Conservation (phyloP, 2,888 invertebrate genomes). For the Camptogramma bilineatum region DNA sequence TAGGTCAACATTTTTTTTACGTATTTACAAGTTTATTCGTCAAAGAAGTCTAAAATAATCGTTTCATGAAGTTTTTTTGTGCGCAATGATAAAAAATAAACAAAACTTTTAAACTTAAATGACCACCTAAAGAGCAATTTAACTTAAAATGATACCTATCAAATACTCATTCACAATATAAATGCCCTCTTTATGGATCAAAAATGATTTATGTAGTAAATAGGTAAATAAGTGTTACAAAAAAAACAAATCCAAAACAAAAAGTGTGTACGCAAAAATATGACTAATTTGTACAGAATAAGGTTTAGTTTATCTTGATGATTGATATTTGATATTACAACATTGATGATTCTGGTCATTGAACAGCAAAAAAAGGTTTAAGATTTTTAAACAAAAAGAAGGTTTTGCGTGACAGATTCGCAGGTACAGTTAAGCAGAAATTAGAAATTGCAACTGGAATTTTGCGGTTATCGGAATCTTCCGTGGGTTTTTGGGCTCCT, state of each 20-base stretch:
- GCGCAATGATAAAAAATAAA: too few relatives aligned
- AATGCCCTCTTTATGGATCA: background rate
- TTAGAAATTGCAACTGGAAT: too few relatives aligned
- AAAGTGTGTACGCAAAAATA: background rate
- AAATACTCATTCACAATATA: too few relatives aligned
- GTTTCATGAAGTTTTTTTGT: too few relatives aligned
- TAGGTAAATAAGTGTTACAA: background rate
- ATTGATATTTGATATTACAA: background rate
- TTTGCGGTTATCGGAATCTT: too few relatives aligned
- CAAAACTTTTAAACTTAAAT: too few relatives aligned
- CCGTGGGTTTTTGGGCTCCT: too few relatives aligned
- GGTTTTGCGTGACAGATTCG: constrained; percentile 23
- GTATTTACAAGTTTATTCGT: too few relatives aligned
- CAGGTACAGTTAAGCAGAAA: background rate
- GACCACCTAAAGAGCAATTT: too few relatives aligned
- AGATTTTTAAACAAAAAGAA: constrained; percentile 20
- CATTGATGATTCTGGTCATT: constrained; percentile 11
- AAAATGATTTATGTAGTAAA: background rate
- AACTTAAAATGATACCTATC: too few relatives aligned
- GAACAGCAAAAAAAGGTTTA: constrained; percentile 23
- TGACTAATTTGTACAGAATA: background rate
- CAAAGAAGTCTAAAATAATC: too few relatives aligned
- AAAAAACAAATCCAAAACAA: background rate
- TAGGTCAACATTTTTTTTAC: too few relatives aligned
- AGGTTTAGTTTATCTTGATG: background rate